These are phyloP conservation scores for Lepidocolaptes lacrymiger DNA, from an alignment of 2,797 vertebrate species.

Conservation along the genomic window DNA sequence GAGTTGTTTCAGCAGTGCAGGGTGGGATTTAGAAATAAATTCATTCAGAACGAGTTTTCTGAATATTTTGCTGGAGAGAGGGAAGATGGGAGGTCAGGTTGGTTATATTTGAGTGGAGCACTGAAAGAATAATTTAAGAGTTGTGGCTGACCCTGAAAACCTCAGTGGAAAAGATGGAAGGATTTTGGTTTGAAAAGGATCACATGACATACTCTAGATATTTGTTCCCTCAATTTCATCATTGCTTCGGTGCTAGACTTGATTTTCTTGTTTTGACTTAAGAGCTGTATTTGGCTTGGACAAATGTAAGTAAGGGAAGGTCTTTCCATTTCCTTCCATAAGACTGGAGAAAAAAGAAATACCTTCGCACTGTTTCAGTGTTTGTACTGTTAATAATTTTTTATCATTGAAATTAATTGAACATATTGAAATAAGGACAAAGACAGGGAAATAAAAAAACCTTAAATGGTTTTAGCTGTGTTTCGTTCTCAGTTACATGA, in stretches of 20 bases:
- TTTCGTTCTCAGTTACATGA: background rate
- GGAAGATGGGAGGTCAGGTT: background rate
- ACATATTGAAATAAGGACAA: background rate
- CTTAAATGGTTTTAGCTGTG: background rate
- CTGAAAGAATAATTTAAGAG: background rate
- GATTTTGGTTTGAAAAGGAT: constrained; percentile 60
- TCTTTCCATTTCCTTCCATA: background rate
- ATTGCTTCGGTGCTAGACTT: background rate
- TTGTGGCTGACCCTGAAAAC: background rate
- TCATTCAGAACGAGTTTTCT: background rate
- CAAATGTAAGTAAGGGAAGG: background rate
- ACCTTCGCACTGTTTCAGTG: background rate
- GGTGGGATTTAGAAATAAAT: background rate
- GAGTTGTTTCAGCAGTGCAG: background rate
- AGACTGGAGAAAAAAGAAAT: background rate
- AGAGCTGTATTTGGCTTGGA: background rate
- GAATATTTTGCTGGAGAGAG: background rate
- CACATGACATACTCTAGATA: constrained; percentile 38
- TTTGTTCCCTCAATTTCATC: constrained; percentile 59
- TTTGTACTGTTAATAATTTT: background rate
- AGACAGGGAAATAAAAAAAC: background rate
- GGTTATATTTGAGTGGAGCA: background rate
- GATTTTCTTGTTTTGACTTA: background rate
- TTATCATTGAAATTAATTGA: background rate
- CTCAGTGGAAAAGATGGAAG: background rate